Conservation (phyloP, 2,888 invertebrate species). For the Drosophila setosimentum region DNA sequence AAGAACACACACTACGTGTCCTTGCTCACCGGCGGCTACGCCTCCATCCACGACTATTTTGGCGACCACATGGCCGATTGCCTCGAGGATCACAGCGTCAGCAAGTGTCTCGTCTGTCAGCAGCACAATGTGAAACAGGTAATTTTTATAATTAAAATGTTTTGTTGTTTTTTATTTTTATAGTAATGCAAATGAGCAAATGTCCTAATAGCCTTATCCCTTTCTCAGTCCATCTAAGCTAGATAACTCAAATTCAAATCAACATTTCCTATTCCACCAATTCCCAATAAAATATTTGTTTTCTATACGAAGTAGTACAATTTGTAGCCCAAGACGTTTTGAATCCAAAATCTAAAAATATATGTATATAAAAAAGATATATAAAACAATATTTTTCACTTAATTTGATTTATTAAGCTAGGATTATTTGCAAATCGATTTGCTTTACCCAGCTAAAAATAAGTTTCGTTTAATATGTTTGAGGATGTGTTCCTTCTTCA, state of each 20-base stretch:
- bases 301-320: no score
- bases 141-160: not conserved
- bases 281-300: no score
- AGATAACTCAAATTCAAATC: no score
- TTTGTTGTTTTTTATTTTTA: not conserved
- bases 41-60: slow-evolving; percentile 93
- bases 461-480: not conserved
- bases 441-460: not conserved
- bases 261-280: no score
- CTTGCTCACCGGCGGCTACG: slow-evolving; percentile 96
- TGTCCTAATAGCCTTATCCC: no score
- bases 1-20: slow-evolving; percentile 97
- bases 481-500: not conserved
- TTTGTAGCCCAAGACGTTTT: no score
- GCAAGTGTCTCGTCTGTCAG: slow-evolving; percentile 93
- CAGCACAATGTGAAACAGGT: slow-evolving; percentile 69
- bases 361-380: no score
- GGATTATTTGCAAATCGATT: no score
- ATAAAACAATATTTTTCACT: no score
- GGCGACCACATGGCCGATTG: slow-evolving; percentile 92
- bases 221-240: no score
- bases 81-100: slow-evolving; percentile 93
- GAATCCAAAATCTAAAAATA: no score
- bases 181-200: not conserved
- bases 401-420: no score